phyloP scores from a whole-genome alignment of 2,888 invertebrate genomes.

The Mycalesis mineus region DNA sequence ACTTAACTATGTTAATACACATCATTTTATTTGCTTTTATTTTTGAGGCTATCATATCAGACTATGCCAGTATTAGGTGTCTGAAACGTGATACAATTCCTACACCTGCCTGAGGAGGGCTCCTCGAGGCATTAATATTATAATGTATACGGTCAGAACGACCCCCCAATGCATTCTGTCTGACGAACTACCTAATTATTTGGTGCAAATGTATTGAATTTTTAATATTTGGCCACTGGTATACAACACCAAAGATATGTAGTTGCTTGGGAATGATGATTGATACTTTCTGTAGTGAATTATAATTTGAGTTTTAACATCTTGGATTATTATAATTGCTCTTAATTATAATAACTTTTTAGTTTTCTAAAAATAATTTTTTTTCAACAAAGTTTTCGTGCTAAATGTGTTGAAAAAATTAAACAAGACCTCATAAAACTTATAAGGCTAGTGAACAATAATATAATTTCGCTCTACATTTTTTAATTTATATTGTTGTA shows the following conservation, averaged over 20 bases:
- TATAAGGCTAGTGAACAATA: no score
- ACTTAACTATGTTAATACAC: no score
- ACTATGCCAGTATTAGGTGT: conserved; percentile 24
- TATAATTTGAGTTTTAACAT: no score
- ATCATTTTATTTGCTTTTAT: neutral
- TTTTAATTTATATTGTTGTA: no score
- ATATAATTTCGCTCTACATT: no score
- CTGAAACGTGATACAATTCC: conserved; percentile 61
- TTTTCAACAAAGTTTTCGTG: no score
- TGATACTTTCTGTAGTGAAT: no score
- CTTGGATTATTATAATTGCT: no score
- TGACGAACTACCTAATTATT: conserved; percentile 63
- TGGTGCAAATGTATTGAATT: conserved; percentile 75
- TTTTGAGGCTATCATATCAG: neutral
- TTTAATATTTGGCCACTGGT: conserved; percentile 50
- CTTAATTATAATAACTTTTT: no score
- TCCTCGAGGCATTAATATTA: conserved; percentile 58
- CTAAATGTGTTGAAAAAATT: no score
- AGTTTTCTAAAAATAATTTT: no score
- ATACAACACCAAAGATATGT: conserved; percentile 10
- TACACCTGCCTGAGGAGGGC: conserved; percentile 54
- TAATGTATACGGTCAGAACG: conserved; percentile 65
- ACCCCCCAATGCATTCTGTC: conserved; percentile 62
- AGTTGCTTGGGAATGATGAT: neutral
- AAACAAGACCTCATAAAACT: no score